These are phyloP conservation scores for Vidua macroura DNA, from an alignment of 2,113 vertebrate species.

Conservation along the genomic window DNA sequence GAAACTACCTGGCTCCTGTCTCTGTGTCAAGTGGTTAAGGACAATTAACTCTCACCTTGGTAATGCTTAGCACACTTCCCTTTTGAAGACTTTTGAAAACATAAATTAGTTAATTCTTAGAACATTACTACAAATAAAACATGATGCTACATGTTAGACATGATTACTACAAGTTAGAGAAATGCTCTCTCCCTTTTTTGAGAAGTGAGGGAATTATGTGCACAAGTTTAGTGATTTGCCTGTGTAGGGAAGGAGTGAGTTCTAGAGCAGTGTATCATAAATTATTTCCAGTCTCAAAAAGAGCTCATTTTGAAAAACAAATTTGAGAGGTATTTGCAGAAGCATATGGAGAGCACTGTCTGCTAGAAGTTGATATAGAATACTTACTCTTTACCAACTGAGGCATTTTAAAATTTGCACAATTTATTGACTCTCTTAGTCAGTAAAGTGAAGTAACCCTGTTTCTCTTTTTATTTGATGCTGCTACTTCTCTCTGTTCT, in stretches of 20 bases:
- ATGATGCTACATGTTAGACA: not conserved
- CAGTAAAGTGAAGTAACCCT: not conserved
- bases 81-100: not conserved
- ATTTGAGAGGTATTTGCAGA: not conserved
- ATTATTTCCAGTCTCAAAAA: not conserved
- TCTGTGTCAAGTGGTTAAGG: not conserved
- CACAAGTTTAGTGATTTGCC: not conserved
- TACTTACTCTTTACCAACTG: not conserved
- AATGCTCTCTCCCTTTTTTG: not conserved
- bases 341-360: not conserved
- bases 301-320: not conserved
- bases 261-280: not conserved
- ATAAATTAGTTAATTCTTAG: not conserved
- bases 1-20: not conserved
- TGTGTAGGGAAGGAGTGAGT: not conserved
- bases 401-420: not conserved
- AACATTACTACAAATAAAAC: not conserved
- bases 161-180: not conserved
- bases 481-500: not conserved
- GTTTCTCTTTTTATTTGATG: not conserved
- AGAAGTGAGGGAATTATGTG: not conserved
- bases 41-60: not conserved
- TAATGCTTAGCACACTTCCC: not conserved
- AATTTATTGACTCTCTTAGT: not conserved
- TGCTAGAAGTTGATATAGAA: not conserved